Evolutionary conservation across 2,888 invertebrate species (phyloP).

Genomic region (Drosophila macrospina): DNA sequence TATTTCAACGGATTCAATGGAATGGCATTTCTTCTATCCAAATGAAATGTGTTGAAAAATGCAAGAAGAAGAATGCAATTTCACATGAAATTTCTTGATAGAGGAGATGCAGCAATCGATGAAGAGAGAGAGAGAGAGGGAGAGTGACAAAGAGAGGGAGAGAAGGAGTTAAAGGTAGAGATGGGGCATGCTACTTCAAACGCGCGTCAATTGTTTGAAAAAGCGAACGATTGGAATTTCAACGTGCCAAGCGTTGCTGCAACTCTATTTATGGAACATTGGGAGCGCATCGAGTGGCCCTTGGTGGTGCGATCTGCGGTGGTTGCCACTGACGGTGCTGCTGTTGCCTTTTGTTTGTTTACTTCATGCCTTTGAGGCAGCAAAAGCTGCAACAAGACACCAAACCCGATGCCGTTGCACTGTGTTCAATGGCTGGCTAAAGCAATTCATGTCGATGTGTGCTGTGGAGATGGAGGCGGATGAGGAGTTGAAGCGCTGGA

Average conservation of each 20-base stretch:
- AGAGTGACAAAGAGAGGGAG: not conserved
- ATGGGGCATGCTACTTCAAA: constrained; percentile 63
- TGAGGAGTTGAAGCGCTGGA: not conserved
- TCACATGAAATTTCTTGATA: constrained; percentile 25
- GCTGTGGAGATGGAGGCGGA: too few species aligned
- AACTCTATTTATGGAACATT: constrained; percentile 75
- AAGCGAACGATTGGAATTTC: constrained; percentile 61
- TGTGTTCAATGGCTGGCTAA: constrained; percentile 46
- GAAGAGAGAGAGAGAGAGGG: constrained; percentile 1
- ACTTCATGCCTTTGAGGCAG: constrained; percentile 37
- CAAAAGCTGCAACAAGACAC: constrained; percentile 48
- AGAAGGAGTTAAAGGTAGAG: constrained; percentile 12
- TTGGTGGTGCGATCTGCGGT: constrained; percentile 50
- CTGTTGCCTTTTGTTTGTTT: constrained; percentile 60
- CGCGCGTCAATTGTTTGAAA: constrained; percentile 73
- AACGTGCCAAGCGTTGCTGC: constrained; percentile 48
- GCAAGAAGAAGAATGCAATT: constrained; percentile 34
- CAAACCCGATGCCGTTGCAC: constrained; percentile 59
- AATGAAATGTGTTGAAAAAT: constrained; percentile 33
- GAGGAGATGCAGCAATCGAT: constrained; percentile 22
- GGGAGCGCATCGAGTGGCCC: constrained; percentile 54
- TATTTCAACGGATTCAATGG: constrained; percentile 33
- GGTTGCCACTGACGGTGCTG: constrained; percentile 26
- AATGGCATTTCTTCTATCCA: constrained; percentile 29
- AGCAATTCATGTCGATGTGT: constrained; percentile 9